phyloP scores from a whole-genome alignment of 2,888 invertebrate species.

The Pteria penguin region DNA sequence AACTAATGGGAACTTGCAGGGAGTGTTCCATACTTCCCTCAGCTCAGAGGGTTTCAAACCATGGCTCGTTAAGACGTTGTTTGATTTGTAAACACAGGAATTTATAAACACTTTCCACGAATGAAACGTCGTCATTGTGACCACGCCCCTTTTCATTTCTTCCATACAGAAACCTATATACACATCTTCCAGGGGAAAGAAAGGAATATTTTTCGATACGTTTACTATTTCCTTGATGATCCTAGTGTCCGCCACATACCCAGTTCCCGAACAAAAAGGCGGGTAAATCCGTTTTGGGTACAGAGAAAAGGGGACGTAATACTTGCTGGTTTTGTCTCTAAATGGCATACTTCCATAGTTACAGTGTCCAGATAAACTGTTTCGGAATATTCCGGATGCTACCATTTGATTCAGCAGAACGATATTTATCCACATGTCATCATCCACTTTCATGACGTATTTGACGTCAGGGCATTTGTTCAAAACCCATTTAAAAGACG shows the following conservation, averaged over 20 bases:
- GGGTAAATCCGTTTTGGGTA: conserved; percentile 31
- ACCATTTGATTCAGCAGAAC: conserved; percentile 10
- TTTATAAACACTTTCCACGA: conserved; percentile 22
- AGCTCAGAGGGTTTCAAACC: conserved; percentile 29
- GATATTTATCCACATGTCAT: conserved; percentile 43
- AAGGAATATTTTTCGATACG: conserved; percentile 25
- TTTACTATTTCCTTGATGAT: conserved; percentile 26
- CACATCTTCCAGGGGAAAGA: conserved; percentile 41
- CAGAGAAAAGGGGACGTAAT: conserved; percentile 22
- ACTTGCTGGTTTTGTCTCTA: conserved; percentile 30
- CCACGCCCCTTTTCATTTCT: conserved; percentile 12
- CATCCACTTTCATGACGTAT: conserved; percentile 43
- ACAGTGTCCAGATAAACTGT: conserved; percentile 26
- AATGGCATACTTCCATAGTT: conserved; percentile 19
- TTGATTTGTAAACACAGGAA: conserved; percentile 28
- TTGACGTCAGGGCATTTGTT: conserved; percentile 2
- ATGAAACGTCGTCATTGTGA: conserved; percentile 27
- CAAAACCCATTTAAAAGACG: conserved; percentile 33
- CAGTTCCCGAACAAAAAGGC: conserved; percentile 43
- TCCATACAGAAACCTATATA: conserved; percentile 40
- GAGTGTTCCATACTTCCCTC: conserved; percentile 16
- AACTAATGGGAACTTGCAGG: conserved; percentile 5
- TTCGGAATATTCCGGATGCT: background rate
- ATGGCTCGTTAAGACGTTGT: conserved; percentile 31
- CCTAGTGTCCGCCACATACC: conserved; percentile 20